Base-by-base conservation (phyloP, 2,113 vertebrate species). In the Xenopus borealis region DNA sequence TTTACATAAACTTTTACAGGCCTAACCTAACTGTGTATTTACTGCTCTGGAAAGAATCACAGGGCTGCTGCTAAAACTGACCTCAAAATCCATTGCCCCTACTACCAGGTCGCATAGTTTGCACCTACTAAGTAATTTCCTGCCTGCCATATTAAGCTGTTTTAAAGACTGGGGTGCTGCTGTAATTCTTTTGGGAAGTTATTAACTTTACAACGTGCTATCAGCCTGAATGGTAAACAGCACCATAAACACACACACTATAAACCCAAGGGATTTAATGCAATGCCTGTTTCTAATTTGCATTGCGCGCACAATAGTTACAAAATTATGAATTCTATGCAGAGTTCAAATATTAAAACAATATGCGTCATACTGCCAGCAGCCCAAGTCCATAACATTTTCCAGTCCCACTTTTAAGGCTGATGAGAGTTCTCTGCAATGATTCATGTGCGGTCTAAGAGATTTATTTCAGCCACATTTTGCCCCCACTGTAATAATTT, bases 111-210 rank as follows among this genome's bases (percentile, higher is more conserved):
- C 88, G 90, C 89, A 86, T 83, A 89, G 92, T 89, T 92, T 92
- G 90, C 85, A 91, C 85, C 91, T 91, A 90, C 84, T 91, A 80
- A 89, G 85, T 84, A 82, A 89, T 92, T 94, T 97, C 94, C 93
- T 94, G 88, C 84, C 86, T 84, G 46, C 69, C 72, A 79, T 86
- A 85, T 67, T 72, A 85, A 88, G 83, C 82, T 82, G 83, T 81
- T 83, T 85, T 89, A 83, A 85, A 86, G 82, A 81, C 80, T 82
- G 81, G 62, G 79, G 81, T 75, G 79, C 80, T 82, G 4, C 80
- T 78, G 79, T 86, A 82, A 81, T 71, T 80, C 82, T 64, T 81
- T 66, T 80, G 77, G 71, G 55, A 17, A 70, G 74, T 69, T 76
- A 76, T 76, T 77, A 70, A 55, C 46, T 77, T 77, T 64, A 77